phyloP scores from a whole-genome alignment of 1,140 invertebrate species.

The Pissodes strobi region DNA sequence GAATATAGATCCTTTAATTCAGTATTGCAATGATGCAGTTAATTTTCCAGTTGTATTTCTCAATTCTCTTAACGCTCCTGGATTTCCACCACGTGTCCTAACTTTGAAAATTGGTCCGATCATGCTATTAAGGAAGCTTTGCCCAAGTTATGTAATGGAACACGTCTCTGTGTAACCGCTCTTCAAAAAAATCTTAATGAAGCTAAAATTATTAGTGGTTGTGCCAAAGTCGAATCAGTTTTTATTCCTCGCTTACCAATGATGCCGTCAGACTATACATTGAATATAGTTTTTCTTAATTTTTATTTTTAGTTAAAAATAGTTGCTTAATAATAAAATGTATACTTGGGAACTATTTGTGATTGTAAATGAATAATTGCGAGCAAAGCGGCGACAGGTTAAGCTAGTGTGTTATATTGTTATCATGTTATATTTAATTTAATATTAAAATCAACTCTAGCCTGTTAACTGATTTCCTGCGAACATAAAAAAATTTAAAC shows the following conservation, averaged over 20 bases:
- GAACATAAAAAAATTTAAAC: too few species aligned
- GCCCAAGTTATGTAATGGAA: conserved; percentile 57
- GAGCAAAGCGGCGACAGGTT: too few species aligned
- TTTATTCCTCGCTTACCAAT: conserved; percentile 50
- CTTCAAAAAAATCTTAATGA: conserved; percentile 44
- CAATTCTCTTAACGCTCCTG: conserved; percentile 44
- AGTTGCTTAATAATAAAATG: too few species aligned
- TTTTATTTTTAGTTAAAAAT: too few species aligned
- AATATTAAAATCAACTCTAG: too few species aligned
- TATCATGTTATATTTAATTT: too few species aligned
- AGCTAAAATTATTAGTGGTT: conserved; percentile 38
- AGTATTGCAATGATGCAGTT: conserved; percentile 36
- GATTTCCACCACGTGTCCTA: conserved; percentile 51
- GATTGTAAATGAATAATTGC: too few species aligned
- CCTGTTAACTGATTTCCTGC: too few species aligned
- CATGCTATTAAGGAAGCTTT: conserved; percentile 57
- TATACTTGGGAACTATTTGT: too few species aligned
- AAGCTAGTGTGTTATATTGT: too few species aligned
- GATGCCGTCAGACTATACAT: conserved; percentile 47
- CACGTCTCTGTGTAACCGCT: conserved; percentile 45
- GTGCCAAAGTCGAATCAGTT: conserved; percentile 45
- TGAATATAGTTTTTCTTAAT: conserved; percentile 58
- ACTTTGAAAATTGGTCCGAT: conserved; percentile 51
- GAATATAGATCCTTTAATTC: background rate
- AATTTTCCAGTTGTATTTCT: conserved; percentile 44